Percentiles rank a stretch among this genome's conserved stretches.
These are phyloP conservation scores for Perizoma affinitatum DNA, from an alignment of 2,888 invertebrate species.

Conservation along the genomic window DNA sequence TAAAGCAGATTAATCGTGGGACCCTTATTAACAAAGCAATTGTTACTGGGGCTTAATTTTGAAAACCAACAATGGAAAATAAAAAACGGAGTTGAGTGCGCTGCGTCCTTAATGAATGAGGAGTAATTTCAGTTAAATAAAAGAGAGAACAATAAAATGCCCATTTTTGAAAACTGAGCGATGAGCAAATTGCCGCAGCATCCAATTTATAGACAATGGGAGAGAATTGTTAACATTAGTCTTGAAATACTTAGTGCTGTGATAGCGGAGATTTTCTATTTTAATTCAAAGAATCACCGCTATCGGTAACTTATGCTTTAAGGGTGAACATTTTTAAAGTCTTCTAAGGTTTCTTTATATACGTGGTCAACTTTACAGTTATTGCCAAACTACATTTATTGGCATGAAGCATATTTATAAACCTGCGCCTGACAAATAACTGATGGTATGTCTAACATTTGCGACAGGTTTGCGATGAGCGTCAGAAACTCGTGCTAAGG, in stretches of 20 bases:
- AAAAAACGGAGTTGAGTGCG: slow-evolving; percentile 73
- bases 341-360: no score
- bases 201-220: slow-evolving; percentile 73
- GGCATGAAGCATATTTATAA: neutral
- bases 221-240: slow-evolving; percentile 67
- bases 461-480: neutral
- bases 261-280: slow-evolving; percentile 39
- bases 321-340: no score
- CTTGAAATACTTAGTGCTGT: slow-evolving; percentile 56
- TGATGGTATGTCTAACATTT: neutral
- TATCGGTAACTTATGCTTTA: no score
- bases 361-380: no score
- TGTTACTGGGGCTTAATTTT: slow-evolving; percentile 78
- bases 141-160: slow-evolving; percentile 78
- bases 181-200: slow-evolving; percentile 72
- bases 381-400: no score
- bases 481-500: neutral
- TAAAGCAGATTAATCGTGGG: slow-evolving; percentile 66
- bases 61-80: slow-evolving; percentile 81
- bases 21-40: slow-evolving; percentile 80
- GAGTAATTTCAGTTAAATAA: slow-evolving; percentile 81
- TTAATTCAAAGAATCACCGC: neutral
- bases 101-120: slow-evolving; percentile 78
- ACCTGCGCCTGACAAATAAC: neutral
- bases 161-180: slow-evolving; percentile 73